phyloP scores from a whole-genome alignment of 1,140 invertebrate species.

The Ganaspis sp. region DNA sequence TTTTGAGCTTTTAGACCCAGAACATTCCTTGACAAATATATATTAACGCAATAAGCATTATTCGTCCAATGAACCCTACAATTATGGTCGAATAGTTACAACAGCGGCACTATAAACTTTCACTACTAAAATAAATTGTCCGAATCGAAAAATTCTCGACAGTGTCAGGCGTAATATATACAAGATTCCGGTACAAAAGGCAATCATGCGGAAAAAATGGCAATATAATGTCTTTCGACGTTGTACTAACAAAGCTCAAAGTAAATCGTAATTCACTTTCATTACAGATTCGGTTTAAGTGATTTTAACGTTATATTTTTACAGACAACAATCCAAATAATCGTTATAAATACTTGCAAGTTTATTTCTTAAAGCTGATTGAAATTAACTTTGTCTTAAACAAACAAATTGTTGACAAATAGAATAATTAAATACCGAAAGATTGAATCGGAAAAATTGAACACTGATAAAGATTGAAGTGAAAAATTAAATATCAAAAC shows the following conservation, averaged over 20 bases:
- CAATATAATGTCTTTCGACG: not conserved
- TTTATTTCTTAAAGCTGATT: no score
- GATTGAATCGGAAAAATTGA: no score
- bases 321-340: no score
- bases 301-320: not conserved
- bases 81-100: conserved; percentile 24
- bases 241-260: not conserved
- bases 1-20: not conserved
- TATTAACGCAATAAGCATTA: conserved; percentile 20
- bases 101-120: conserved; percentile 45
- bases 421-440: no score
- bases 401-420: no score
- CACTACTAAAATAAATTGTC: conserved; percentile 55
- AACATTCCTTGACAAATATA: conserved; percentile 12
- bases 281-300: not conserved
- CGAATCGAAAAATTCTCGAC: conserved; percentile 51
- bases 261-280: not conserved
- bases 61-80: conserved; percentile 3
- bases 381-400: no score
- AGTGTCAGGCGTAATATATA: conserved; percentile 30
- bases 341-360: no score
- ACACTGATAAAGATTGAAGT: no score
- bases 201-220: conserved; percentile 8
- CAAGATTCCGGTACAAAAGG: not conserved
- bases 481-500: no score